Conservation (phyloP, 2,888 invertebrate species). For the Drosophila putrida region DNA sequence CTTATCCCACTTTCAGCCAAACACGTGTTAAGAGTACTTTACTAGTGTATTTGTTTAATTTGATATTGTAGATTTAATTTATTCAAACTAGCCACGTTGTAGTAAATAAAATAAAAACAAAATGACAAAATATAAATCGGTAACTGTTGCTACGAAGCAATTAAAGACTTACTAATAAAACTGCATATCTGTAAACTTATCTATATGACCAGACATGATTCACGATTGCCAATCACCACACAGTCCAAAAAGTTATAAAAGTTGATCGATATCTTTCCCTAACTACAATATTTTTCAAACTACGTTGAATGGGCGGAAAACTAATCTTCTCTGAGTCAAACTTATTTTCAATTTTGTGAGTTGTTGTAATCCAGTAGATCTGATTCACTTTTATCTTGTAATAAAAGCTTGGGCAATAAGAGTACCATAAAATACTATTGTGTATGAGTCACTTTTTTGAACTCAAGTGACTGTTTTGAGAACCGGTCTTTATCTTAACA, state of each 20-base stretch:
- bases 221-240: background rate
- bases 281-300: too few relatives aligned
- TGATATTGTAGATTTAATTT: background rate
- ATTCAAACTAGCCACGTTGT: background rate
- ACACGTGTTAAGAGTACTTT: too few relatives aligned
- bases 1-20: constrained; percentile 7
- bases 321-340: background rate
- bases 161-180: background rate
- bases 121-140: background rate
- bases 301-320: background rate
- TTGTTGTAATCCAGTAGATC: background rate
- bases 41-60: background rate
- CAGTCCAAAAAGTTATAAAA: background rate
- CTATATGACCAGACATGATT: constrained; percentile 8
- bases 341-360: background rate
- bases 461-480: background rate
- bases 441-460: background rate
- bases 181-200: constrained; percentile 2
- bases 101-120: background rate
- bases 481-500: background rate
- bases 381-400: background rate
- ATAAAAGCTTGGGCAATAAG: background rate
- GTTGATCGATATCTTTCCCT: background rate
- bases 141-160: background rate
- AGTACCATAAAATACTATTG: background rate